Conservation (phyloP, 2,888 invertebrate species). For the Dasysyrphus tricinctus region DNA sequence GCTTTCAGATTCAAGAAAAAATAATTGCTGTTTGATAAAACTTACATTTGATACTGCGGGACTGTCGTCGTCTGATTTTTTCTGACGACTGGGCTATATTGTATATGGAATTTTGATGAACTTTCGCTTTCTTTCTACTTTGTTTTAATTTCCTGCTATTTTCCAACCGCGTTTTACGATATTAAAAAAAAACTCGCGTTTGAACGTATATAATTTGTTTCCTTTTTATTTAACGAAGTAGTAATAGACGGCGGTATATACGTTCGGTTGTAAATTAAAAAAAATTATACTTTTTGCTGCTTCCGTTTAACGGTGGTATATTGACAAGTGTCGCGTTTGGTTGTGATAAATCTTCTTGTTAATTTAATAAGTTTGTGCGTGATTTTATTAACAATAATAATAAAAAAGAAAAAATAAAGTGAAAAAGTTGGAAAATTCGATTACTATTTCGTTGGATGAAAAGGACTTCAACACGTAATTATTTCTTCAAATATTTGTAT, state of each 20-base stretch:
- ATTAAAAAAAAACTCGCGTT: slow-evolving; percentile 22
- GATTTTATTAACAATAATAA: slow-evolving; percentile 19
- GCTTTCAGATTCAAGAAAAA: background rate
- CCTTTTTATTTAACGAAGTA: slow-evolving; percentile 76
- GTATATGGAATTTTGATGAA: background rate
- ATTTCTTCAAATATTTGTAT: slow-evolving; percentile 59
- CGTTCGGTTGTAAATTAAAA: slow-evolving; percentile 36
- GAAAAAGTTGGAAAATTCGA: slow-evolving; percentile 53
- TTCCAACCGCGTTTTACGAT: slow-evolving; percentile 24
- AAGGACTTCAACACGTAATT: slow-evolving; percentile 75
- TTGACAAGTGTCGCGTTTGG: slow-evolving; percentile 39
- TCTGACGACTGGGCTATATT: background rate
- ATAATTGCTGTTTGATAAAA: background rate
- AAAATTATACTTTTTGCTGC: slow-evolving; percentile 22
- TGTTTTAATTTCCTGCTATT: slow-evolving; percentile 15
- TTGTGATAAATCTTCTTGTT: slow-evolving; percentile 28
- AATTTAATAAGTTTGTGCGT: slow-evolving; percentile 47
- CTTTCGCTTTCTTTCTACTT: slow-evolving; percentile 13
- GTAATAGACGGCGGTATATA: slow-evolving; percentile 74
- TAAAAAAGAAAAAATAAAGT: slow-evolving; percentile 32
- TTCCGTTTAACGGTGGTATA: slow-evolving; percentile 28
- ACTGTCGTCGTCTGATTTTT: background rate
- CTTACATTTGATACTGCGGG: background rate
- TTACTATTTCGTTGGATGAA: slow-evolving; percentile 75
- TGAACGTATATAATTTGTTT: slow-evolving; percentile 49